Base-by-base conservation (phyloP, 1,140 invertebrate species). In the Callitettix versicolor region DNA sequence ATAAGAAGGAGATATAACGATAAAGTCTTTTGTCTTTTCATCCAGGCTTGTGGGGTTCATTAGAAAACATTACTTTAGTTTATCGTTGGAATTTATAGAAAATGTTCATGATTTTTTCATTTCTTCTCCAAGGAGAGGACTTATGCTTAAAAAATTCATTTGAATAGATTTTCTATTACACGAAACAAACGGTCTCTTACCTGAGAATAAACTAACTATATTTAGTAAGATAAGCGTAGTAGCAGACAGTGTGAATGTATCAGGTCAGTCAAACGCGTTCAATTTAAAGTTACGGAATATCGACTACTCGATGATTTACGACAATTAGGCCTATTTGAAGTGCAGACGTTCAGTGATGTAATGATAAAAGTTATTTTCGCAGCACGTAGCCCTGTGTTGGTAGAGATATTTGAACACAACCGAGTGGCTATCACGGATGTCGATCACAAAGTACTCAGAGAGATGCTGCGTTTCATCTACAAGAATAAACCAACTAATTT, bases 101-200 rank as follows among this genome's bases (percentile, higher is more conserved):
- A 99, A 99, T 60, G 95, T 98, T 60, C 95, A 98, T 73, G 94
- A 98, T 79, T 98, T 98, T 62, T 95, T 95, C 95, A 98, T 98
- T 78, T 99, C 95, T 77, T 98, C 95, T 60, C 92, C n/a, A n/a
- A n/a, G n/a, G n/a, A n/a, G n/a, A n/a, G n/a, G n/a, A n/a, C n/a
- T n/a, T n/a, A n/a, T n/a, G n/a, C n/a, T 99, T 76, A 99, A 98
- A 76, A 98, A 99, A 73, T 99, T 99, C 70, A 98, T 99, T 56
- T 79, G 95, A 67, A 79, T 95, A 74, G 95, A 98, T 74, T 98
- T 98, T 74, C 79, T 98, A 44, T 75, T 99, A 67, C 95, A 99
- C 71, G 96, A 99, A 79, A 89, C 90, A 41, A 99, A 98, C 69
- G 95, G 95, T 56, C 78, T 99, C 21, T 75, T 99, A 63, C 95